A percentile compares a stretch with the other conserved stretches of the same genome.
phyloP scores from a whole-genome alignment of 2,797 vertebrate species.

The Sebastes miniatus region DNA sequence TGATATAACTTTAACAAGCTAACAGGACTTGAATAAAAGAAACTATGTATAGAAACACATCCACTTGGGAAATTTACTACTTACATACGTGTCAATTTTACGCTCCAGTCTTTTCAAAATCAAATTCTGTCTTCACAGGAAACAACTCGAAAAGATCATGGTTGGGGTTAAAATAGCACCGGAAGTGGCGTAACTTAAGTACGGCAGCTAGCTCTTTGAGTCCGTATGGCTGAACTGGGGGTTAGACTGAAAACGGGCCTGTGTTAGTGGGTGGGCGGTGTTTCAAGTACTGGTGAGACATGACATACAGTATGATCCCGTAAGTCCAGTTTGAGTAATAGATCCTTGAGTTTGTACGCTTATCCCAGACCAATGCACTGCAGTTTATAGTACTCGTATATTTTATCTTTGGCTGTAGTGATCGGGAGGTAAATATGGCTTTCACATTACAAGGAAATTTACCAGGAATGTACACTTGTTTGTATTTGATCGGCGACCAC shows the following conservation, averaged over 20 bases:
- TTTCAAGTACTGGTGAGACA: background rate
- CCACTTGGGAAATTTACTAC: background rate
- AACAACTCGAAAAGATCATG: too few species aligned
- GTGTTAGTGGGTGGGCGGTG: background rate
- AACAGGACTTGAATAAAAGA: background rate
- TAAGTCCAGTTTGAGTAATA: background rate
- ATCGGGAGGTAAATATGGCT: background rate
- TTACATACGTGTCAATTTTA: background rate
- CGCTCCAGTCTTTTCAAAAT: too few species aligned
- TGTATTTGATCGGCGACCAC: background rate
- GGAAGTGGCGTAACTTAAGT: too few species aligned
- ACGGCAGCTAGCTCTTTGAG: background rate
- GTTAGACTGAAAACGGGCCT: background rate
- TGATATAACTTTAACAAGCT: background rate
- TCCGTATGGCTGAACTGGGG: background rate
- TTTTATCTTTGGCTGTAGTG: background rate
- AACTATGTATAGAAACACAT: background rate
- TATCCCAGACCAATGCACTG: background rate
- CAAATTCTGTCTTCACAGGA: too few species aligned
- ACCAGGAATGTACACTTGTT: background rate
- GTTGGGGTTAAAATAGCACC: too few species aligned
- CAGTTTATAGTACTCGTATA: background rate
- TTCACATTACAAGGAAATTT: background rate
- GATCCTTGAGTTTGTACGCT: background rate
- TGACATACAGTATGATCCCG: background rate